phyloP scores from a whole-genome alignment of 1,140 invertebrate species.

The Neodiprion virginianus region DNA sequence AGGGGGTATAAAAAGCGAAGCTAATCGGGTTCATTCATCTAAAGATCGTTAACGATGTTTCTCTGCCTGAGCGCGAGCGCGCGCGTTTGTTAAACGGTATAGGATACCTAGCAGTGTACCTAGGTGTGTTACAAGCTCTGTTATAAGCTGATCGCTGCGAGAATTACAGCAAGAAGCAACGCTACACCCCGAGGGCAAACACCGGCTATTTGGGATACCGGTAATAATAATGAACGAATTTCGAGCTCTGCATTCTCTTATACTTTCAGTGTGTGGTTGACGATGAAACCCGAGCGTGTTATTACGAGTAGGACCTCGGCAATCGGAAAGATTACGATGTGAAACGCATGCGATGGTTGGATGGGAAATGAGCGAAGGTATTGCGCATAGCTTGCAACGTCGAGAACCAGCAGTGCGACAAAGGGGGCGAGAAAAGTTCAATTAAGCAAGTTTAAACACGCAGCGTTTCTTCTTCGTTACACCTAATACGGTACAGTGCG shows the following conservation, averaged over 20 bases:
- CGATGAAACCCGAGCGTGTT: background rate
- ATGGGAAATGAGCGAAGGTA: background rate
- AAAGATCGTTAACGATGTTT: background rate
- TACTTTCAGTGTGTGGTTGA: background rate
- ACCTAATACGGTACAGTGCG: background rate
- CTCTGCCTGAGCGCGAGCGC: too few species aligned
- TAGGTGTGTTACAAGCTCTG: too few species aligned
- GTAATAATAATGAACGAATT: too few species aligned
- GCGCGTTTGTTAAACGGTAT: too few species aligned
- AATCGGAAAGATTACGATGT: too few species aligned
- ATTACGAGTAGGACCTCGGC: background rate
- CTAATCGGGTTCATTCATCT: conserved; percentile 2
- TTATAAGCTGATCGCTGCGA: too few species aligned
- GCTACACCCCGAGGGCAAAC: too few species aligned
- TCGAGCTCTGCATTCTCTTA: background rate
- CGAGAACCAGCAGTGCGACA: background rate
- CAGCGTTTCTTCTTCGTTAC: background rate
- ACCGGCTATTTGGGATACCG: too few species aligned
- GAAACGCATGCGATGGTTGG: too few species aligned
- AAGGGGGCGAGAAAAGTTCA: background rate
- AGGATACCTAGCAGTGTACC: too few species aligned
- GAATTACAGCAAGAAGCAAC: too few species aligned
- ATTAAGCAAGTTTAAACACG: background rate
- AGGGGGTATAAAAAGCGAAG: background rate
- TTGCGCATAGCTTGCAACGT: background rate